A percentile compares a stretch with the other conserved stretches of the same genome.
Evolutionary conservation across 2,888 invertebrate genomes (phyloP).

Genomic region (Tryphoninae sp.): DNA sequence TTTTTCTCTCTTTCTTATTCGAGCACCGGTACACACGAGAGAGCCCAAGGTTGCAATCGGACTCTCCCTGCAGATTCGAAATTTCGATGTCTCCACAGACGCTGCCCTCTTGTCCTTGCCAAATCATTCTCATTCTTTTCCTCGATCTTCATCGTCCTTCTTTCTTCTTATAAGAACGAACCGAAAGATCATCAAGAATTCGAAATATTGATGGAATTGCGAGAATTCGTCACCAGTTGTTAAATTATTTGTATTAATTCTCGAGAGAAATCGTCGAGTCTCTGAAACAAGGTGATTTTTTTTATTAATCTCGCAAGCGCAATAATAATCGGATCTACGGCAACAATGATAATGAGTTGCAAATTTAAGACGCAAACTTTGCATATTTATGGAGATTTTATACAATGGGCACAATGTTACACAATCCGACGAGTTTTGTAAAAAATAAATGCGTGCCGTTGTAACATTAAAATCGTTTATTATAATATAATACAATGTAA

Average conservation of each 20-base stretch:
- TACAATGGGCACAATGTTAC: too few relatives aligned
- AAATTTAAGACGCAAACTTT: too few relatives aligned
- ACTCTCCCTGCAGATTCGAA: slow-evolving; percentile 35
- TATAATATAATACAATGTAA: neutral
- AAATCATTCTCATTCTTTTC: neutral
- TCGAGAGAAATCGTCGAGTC: too few relatives aligned
- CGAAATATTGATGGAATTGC: neutral
- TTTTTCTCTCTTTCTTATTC: neutral
- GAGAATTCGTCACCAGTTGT: neutral
- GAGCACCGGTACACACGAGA: neutral
- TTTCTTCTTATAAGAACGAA: neutral
- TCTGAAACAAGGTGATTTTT: too few relatives aligned
- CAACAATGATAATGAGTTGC: too few relatives aligned
- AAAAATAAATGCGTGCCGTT: too few relatives aligned
- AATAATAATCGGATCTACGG: too few relatives aligned
- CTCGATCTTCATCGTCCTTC: neutral
- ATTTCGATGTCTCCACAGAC: slow-evolving; percentile 24
- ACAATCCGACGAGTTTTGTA: too few relatives aligned
- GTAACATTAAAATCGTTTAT: too few relatives aligned
- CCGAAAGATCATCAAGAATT: neutral
- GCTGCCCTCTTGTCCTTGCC: neutral
- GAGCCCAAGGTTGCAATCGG: slow-evolving; percentile 22
- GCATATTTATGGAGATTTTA: too few relatives aligned
- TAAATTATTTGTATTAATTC: too few relatives aligned
- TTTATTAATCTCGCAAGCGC: too few relatives aligned